phyloP scores from a whole-genome alignment of 2,888 invertebrate genomes.

The Drosophila fulvimacula region DNA sequence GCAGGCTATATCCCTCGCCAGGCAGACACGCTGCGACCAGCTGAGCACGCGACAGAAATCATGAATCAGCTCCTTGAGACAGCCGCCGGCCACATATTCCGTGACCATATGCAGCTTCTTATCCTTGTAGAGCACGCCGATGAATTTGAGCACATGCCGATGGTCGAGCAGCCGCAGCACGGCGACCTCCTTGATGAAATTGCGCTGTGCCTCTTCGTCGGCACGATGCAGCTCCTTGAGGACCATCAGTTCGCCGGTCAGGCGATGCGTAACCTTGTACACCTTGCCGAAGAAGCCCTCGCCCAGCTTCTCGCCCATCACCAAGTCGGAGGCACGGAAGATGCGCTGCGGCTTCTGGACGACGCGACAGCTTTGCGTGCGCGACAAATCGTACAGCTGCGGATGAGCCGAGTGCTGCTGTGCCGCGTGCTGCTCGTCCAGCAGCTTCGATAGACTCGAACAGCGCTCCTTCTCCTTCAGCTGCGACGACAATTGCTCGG shows the following conservation, averaged over 20 bases:
- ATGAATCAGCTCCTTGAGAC: slow-evolving; percentile 93
- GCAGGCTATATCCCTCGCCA: slow-evolving; percentile 96
- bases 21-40: slow-evolving; percentile 92
- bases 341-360: slow-evolving; percentile 88
- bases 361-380: slow-evolving; percentile 94
- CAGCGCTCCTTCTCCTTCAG: slow-evolving; percentile 92
- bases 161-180: slow-evolving; percentile 95
- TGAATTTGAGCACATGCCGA: slow-evolving; percentile 95
- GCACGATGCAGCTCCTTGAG: slow-evolving; percentile 96
- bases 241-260: slow-evolving; percentile 97
- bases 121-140: slow-evolving; percentile 97
- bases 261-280: slow-evolving; percentile 95
- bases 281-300: slow-evolving; percentile 98
- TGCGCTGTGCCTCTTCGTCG: slow-evolving; percentile 97
- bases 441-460: slow-evolving; percentile 93
- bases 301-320: slow-evolving; percentile 94
- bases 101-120: slow-evolving; percentile 96
- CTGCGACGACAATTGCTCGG: slow-evolving; percentile 15
- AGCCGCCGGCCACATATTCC: slow-evolving; percentile 96
- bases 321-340: slow-evolving; percentile 95
- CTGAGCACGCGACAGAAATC: slow-evolving; percentile 89
- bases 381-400: slow-evolving; percentile 89
- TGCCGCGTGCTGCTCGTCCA: slow-evolving; percentile 88
- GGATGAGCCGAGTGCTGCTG: slow-evolving; percentile 76
- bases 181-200: slow-evolving; percentile 97